Conservation (phyloP, 2,888 invertebrate genomes). For the Zelleria hepariella region DNA sequence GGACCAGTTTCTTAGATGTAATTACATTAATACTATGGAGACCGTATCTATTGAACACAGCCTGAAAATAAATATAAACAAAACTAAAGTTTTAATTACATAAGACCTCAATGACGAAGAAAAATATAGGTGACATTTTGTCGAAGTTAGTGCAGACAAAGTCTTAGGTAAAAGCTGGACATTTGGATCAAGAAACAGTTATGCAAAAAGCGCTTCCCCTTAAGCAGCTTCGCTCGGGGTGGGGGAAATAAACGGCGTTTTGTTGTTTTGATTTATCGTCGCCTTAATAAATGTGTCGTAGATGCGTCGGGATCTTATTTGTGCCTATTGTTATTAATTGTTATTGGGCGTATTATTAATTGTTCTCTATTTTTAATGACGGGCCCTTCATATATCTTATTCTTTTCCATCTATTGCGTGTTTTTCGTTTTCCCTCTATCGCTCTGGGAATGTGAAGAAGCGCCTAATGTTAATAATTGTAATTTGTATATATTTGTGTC, state of each 20-base stretch:
- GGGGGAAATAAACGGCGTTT: conserved; percentile 19
- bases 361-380: conserved; percentile 12
- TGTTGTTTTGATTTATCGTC: conserved; percentile 58
- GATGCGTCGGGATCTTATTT: conserved; percentile 21
- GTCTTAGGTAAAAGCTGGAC: too few species aligned
- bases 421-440: neutral
- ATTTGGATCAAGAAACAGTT: too few species aligned
- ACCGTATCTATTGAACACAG: too few species aligned
- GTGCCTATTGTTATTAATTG: conserved; percentile 44
- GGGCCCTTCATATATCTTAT: neutral
- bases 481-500: too few species aligned
- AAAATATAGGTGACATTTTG: too few species aligned
- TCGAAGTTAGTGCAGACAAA: too few species aligned
- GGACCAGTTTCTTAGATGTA: too few species aligned
- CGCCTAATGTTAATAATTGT: too few species aligned
- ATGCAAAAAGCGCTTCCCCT: neutral
- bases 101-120: too few species aligned
- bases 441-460: neutral
- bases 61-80: too few species aligned
- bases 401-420: neutral
- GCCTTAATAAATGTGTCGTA: conserved; percentile 64
- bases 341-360: conserved; percentile 32
- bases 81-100: too few species aligned
- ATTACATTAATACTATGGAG: too few species aligned
- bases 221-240: neutral